phyloP scores from a whole-genome alignment of 2,888 invertebrate genomes.

The Sarcophaga carnaria region DNA sequence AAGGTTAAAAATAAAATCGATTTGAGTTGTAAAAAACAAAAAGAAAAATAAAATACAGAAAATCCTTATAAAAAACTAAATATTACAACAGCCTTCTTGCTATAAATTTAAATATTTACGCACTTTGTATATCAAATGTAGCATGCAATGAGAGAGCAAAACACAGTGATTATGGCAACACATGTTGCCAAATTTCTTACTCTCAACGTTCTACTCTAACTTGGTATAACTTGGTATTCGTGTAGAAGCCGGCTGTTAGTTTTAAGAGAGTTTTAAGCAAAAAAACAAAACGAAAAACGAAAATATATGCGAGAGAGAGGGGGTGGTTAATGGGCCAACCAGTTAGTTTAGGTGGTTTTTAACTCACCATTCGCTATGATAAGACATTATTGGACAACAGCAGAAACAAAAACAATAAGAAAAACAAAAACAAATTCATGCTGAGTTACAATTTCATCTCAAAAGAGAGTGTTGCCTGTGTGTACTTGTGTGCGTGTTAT shows the following conservation, averaged over 20 bases:
- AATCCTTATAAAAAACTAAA: too few relatives aligned
- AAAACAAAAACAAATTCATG: too few relatives aligned
- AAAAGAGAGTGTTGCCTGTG: background rate
- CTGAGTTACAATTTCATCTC: too few relatives aligned
- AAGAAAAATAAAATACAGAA: too few relatives aligned
- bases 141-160: constrained; percentile 23
- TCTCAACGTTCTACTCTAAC: constrained; percentile 10
- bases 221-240: background rate
- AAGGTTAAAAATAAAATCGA: constrained; percentile 12
- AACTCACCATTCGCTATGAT: constrained; percentile 50
- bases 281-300: background rate
- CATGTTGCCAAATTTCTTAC: constrained; percentile 66
- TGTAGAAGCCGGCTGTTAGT: constrained; percentile 60
- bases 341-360: constrained; percentile 65
- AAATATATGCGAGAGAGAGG: constrained; percentile 5
- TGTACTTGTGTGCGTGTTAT: constrained; percentile 16
- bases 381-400: constrained; percentile 53
- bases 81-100: constrained; percentile 24
- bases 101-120: constrained; percentile 51
- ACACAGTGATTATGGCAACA: constrained; percentile 61
- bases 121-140: constrained; percentile 39
- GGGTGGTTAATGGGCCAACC: constrained; percentile 64
- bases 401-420: too few relatives aligned
- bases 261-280: background rate
- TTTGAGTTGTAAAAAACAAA: background rate